Conservation (phyloP, 2,888 invertebrate genomes). For the Limenitis arthemis region DNA sequence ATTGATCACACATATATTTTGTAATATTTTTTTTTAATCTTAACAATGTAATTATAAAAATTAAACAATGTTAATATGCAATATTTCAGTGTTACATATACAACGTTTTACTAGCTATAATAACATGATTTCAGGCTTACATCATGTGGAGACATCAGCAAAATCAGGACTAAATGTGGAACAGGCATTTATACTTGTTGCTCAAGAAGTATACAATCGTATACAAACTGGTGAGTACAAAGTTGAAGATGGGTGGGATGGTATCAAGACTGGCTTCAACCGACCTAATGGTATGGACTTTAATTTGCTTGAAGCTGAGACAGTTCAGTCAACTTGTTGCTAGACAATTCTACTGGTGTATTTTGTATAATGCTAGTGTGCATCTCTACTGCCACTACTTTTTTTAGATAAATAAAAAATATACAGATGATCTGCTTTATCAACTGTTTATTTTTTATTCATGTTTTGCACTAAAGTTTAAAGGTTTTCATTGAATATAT, state of each 20-base stretch:
- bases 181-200: constrained; percentile 91
- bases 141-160: constrained; percentile 97
- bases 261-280: constrained; percentile 94
- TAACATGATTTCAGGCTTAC: constrained; percentile 66
- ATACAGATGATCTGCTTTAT: too few relatives aligned
- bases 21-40: too few relatives aligned
- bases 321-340: constrained; percentile 92
- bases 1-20: too few relatives aligned
- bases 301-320: constrained; percentile 90
- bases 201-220: constrained; percentile 91
- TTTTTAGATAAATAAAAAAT: too few relatives aligned
- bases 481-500: too few relatives aligned
- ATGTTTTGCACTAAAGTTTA: too few relatives aligned
- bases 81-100: background rate
- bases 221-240: constrained; percentile 94
- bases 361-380: too few relatives aligned
- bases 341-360: constrained; percentile 38
- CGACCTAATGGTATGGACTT: constrained; percentile 86
- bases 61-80: background rate
- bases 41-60: too few relatives aligned
- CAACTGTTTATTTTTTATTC: too few relatives aligned
- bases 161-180: constrained; percentile 94
- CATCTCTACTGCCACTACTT: too few relatives aligned
- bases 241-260: constrained; percentile 97
- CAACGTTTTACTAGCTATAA: background rate